Conservation (phyloP, 2,113 vertebrate genomes). For the Lanius collurio region DNA sequence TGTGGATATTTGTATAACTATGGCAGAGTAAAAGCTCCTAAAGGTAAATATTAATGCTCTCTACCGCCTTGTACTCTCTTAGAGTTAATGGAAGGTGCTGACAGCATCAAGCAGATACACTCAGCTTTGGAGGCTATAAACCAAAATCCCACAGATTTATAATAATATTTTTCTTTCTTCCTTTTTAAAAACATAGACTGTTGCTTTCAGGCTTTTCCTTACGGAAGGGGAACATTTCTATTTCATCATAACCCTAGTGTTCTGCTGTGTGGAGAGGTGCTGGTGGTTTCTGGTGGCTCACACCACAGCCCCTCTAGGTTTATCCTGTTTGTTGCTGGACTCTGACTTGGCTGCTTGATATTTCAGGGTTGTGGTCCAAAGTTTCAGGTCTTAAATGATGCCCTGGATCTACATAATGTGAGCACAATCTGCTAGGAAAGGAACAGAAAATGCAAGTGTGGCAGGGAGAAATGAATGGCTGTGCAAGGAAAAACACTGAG, state of each 20-base stretch:
- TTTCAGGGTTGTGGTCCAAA: not conserved
- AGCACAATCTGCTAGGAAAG: not conserved
- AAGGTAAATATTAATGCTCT: not conserved
- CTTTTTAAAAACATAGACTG: accelerated
- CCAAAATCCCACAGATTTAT: not conserved
- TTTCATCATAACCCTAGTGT: not conserved
- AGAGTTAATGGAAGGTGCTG: not conserved
- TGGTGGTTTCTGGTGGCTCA: not conserved
- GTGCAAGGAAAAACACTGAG: not conserved
- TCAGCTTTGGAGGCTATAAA: not conserved
- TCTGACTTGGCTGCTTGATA: not conserved
- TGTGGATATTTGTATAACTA: not conserved
- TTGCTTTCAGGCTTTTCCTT: not conserved
- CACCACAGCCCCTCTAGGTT: not conserved
- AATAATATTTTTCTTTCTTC: not conserved
- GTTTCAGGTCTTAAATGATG: not conserved
- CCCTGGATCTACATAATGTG: not conserved
- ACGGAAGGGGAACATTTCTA: not conserved
- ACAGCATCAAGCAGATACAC: not conserved
- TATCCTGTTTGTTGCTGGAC: not conserved
- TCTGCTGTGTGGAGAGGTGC: not conserved
- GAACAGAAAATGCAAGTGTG: not conserved
- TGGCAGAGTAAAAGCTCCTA: not conserved
- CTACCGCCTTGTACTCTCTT: not conserved
- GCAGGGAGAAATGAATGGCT: not conserved